These are phyloP conservation scores for Hyles lineata DNA, from an alignment of 2,888 invertebrate genomes.

Conservation along the genomic window DNA sequence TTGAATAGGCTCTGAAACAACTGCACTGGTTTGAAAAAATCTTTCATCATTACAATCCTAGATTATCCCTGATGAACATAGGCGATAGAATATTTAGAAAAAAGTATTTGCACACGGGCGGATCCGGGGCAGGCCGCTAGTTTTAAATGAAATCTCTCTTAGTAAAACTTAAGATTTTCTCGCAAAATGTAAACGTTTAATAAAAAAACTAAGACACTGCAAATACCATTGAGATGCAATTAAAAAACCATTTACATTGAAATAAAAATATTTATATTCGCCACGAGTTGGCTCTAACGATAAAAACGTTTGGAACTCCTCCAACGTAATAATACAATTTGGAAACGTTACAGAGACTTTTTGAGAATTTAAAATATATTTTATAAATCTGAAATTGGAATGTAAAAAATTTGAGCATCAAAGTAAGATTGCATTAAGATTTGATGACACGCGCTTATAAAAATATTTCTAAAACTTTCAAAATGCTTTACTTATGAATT, in stretches of 20 bases:
- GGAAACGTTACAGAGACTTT: slow-evolving; percentile 8
- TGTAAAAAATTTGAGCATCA: background rate
- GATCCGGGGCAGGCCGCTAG: no score
- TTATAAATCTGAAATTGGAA: background rate
- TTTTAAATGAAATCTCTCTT: no score
- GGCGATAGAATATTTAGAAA: no score
- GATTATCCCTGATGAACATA: no score
- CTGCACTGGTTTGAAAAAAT: no score
- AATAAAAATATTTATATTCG: slow-evolving; percentile 25
- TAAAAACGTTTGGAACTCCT: slow-evolving; percentile 14
- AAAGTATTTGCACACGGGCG: no score
- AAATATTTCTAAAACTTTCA: no score
- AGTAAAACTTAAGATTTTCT: no score
- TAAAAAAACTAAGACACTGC: background rate
- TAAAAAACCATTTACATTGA: slow-evolving; percentile 21
- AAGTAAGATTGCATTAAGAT: background rate
- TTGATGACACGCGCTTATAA: no score
- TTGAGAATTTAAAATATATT: background rate
- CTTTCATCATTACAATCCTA: no score
- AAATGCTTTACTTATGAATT: no score
- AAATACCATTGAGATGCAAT: slow-evolving; percentile 12
- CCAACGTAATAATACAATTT: slow-evolving; percentile 26
- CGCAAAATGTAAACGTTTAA: background rate
- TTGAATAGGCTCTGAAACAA: no score
- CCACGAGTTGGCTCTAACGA: slow-evolving; percentile 4